Percentiles rank a stretch among this genome's conserved stretches.
Evolutionary conservation across 2,113 vertebrate species (phyloP).

Genomic region (Solenodon paradoxus): DNA sequence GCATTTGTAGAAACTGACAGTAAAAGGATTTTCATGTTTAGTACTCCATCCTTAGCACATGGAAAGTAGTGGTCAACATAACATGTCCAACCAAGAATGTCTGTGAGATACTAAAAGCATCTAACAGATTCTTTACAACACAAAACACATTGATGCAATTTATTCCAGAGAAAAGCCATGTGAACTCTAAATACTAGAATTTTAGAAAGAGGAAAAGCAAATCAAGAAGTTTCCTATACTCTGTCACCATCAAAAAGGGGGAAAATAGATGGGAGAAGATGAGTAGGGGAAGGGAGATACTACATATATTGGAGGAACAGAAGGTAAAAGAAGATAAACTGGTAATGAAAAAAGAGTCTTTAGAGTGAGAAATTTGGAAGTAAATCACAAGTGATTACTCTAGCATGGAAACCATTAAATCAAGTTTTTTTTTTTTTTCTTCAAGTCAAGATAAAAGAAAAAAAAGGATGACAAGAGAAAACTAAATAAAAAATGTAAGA

Average conservation of each 20-base stretch:
- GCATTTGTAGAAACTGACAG: background rate
- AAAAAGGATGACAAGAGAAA: conserved; percentile 3
- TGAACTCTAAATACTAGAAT: background rate
- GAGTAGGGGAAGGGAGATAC: background rate
- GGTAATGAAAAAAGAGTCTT: background rate
- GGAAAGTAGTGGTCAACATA: background rate
- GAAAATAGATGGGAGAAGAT: background rate
- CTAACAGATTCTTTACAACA: background rate
- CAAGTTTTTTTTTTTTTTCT: background rate
- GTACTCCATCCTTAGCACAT: background rate
- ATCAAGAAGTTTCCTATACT: background rate
- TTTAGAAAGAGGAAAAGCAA: background rate
- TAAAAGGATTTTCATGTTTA: background rate
- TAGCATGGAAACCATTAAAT: background rate
- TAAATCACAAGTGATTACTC: background rate
- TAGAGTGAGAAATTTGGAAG: background rate
- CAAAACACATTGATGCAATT: background rate
- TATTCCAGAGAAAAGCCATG: background rate
- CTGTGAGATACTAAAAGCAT: background rate
- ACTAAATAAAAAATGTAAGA: background rate
- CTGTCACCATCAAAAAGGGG: background rate
- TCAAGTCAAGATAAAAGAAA: conserved; percentile 28
- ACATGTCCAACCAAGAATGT: background rate
- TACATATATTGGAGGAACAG: background rate
- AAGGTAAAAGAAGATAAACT: background rate